Evolutionary conservation across 2,113 vertebrate species (phyloP).

Genomic region (Miniopterus natalensis): DNA sequence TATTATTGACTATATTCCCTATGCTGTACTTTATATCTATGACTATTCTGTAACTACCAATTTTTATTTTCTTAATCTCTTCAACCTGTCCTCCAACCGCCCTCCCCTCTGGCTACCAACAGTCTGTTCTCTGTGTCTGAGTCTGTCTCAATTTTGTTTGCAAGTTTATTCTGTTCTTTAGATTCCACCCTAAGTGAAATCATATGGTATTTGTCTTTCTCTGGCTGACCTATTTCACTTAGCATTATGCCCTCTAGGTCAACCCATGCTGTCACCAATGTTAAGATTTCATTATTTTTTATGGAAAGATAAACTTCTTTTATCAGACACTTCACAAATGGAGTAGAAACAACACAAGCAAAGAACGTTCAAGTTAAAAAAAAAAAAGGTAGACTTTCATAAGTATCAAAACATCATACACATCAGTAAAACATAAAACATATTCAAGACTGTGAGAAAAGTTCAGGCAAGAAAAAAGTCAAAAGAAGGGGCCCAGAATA

Average conservation of each 20-base stretch:
- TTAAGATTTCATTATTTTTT: background rate
- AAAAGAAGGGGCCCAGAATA: background rate
- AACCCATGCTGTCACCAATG: background rate
- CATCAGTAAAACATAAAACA: background rate
- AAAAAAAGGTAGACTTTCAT: background rate
- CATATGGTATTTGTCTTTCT: background rate
- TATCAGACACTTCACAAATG: background rate
- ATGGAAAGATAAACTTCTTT: background rate
- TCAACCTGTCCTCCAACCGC: background rate
- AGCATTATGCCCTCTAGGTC: background rate
- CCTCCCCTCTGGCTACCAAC: background rate
- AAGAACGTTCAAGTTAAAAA: background rate
- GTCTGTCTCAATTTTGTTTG: background rate
- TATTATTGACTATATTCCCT: background rate
- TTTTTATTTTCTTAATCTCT: background rate
- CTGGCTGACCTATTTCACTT: background rate
- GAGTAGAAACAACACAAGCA: background rate
- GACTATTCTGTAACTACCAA: background rate
- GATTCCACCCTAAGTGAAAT: background rate
- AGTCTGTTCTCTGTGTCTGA: background rate
- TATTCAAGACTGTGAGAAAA: background rate
- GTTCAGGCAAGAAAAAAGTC: background rate
- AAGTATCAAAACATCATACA: constrained; percentile 6
- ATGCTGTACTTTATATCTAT: background rate
- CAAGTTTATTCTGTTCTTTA: background rate